These are phyloP conservation scores for Lobophora halterata DNA, from an alignment of 2,888 invertebrate genomes.

Conservation along the genomic window DNA sequence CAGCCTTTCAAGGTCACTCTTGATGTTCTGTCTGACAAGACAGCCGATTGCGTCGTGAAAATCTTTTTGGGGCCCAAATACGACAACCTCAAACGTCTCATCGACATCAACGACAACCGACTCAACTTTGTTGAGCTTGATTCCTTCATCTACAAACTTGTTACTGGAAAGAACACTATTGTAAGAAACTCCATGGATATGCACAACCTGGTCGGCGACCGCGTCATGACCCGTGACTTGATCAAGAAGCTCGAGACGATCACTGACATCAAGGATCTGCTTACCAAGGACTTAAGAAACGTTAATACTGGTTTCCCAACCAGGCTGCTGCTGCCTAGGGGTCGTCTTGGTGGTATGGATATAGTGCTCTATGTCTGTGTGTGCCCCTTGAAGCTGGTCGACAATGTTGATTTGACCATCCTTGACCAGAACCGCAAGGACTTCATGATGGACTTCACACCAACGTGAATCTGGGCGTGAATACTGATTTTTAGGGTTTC, in stretches of 20 bases:
- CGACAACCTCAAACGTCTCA: slow-evolving; percentile 77
- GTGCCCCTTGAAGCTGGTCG: slow-evolving; percentile 72
- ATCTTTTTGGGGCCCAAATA: slow-evolving; percentile 86
- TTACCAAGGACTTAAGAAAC: slow-evolving; percentile 60
- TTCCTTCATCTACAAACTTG: slow-evolving; percentile 81
- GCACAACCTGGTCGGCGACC: slow-evolving; percentile 84
- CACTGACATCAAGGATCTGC: slow-evolving; percentile 55
- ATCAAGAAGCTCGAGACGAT: slow-evolving; percentile 82
- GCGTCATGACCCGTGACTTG: slow-evolving; percentile 82
- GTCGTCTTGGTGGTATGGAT: slow-evolving; percentile 83
- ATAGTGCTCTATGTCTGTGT: slow-evolving; percentile 84
- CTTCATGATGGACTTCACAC: slow-evolving; percentile 42
- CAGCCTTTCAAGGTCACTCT: slow-evolving; percentile 82
- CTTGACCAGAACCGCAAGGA: slow-evolving; percentile 71
- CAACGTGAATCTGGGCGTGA: background rate
- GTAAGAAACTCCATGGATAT: slow-evolving; percentile 84
- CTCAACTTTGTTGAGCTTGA: slow-evolving; percentile 84
- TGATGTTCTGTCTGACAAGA: slow-evolving; percentile 77
- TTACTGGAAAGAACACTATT: slow-evolving; percentile 84
- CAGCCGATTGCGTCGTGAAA: slow-evolving; percentile 82
- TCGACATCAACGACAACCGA: slow-evolving; percentile 81
- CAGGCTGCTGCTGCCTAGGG: slow-evolving; percentile 86
- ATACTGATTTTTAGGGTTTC: too few relatives aligned
- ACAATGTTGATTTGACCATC: slow-evolving; percentile 56
- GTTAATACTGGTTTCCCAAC: slow-evolving; percentile 85